Evolutionary conservation across 2,797 vertebrate species (phyloP).

Genomic region (Darevskia nairensis): DNA sequence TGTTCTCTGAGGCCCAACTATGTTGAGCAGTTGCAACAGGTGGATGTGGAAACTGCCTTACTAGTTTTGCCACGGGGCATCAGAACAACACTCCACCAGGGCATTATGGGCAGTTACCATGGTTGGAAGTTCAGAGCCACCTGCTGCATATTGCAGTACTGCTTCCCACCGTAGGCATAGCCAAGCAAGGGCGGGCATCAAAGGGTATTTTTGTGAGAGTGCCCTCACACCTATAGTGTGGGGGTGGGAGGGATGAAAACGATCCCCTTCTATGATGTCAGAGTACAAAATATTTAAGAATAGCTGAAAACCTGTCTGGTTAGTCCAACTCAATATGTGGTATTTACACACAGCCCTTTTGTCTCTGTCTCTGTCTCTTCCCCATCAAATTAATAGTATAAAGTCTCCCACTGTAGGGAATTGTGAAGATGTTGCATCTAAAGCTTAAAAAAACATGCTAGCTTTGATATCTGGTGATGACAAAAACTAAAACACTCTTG

Average conservation of each 20-base stretch:
- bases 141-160: not conserved
- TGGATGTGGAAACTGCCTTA: not conserved
- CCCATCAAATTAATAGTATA: too few relatives aligned
- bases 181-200: not conserved
- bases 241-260: not conserved
- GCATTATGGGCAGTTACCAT: not conserved
- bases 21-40: not conserved
- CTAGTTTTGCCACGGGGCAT: not conserved
- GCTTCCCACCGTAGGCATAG: not conserved
- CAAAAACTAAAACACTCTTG: not conserved
- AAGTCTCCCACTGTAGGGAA: too few relatives aligned
- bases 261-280: not conserved
- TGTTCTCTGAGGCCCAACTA: not conserved
- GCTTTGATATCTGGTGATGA: not conserved
- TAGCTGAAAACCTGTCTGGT: too few relatives aligned
- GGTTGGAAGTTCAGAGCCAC: not conserved
- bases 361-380: too few relatives aligned
- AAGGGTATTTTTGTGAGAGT: not conserved
- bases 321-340: too few relatives aligned
- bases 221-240: not conserved
- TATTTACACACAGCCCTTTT: too few relatives aligned
- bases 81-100: not conserved
- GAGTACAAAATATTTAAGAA: too few relatives aligned
- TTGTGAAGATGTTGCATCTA: not conserved
- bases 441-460: not conserved